Base-by-base conservation (phyloP, 1,140 invertebrate species). In the Paramacrobiotus metropolitanus region DNA sequence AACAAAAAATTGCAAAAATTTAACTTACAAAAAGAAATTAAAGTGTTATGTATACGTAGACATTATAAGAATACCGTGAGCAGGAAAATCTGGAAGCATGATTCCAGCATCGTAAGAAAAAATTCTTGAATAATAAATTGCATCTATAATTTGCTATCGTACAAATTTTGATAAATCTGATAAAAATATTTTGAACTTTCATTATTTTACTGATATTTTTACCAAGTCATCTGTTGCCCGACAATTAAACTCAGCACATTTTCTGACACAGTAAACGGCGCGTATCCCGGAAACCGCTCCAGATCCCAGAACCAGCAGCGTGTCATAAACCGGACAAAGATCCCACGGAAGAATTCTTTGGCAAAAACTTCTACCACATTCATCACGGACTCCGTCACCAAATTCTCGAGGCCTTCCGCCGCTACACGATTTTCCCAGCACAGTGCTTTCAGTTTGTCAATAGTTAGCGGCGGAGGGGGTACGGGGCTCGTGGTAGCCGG, bases 181-280 rank as follows among this genome's bases (percentile, higher is more conserved):
- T n/a, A n/a, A n/a, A n/a, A n/a, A n/a, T n/a, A n/a, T n/a, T n/a
- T n/a, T n/a, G n/a, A n/a, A n/a, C n/a, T n/a, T n/a, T n/a, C n/a
- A n/a, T n/a, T n/a, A n/a, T n/a, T n/a, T n/a, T n/a, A n/a, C n/a
- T n/a, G n/a, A n/a, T n/a, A n/a, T n/a, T n/a, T n/a, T 40, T 4
- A 55, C 48, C 48, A 55, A 20, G 48, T 55, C 48, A 55, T 55
- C 24, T 55, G 48, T 24, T 55, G 48, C 4, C 48, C 48, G 48
- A 24, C 24, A 0, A 55, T 55, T 4, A 55, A 20, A 15, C 48
- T 28, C 15, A 55, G 48, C 15, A 55, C 48, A 55, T 55, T 55
- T 28, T 55, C 48, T 24, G 48, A 55, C 4, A 55, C 28, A 28
- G 15, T 15, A 24, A 55, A 55, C 15, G 15, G 15, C 15, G 48